Evolutionary conservation across 2,797 vertebrate genomes (phyloP), one percentile per base, ranked within the genome.

Genomic region (Cuniculus paca): DNA sequence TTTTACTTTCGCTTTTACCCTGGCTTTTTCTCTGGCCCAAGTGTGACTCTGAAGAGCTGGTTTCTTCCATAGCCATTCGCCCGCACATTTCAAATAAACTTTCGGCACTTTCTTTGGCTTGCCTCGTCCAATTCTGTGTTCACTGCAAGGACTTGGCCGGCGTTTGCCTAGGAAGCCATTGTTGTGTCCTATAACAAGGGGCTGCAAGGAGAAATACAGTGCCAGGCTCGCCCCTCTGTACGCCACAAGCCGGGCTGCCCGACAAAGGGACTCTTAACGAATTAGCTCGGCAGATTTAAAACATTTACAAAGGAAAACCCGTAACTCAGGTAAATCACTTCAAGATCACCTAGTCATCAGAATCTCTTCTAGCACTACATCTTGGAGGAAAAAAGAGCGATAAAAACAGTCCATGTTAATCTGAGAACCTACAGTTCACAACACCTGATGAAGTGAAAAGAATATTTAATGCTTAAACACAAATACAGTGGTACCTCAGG

Each of bases 391-490:
- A 39, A 7, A 26, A 26, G 24, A 75, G 42, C 28, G 26, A 48
- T 45, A 11, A 65, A 58, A 91, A n/a, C 54, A 84, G 28, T 50
- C 84, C 54, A 94, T 63, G 77, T 52, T 39, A 75, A 54, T 45
- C 42, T 74, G 5, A 68, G 34, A 72, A 28, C 26, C 19, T 50
- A 48, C 42, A 17, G n/a, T 28, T 63, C 42, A 86, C 16, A 84
- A 85, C 54, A 56, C 75, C 72, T 39, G 11, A 75, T 17, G 74
- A 22, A 80, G 45, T 19, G 12, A 61, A 84, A 61, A 77, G 68
- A 74, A 12, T 22, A 65, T 56, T 92, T 70, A 58, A n/a, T 63
- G 79, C 91, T 90, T 88, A 86, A 75, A 68, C 52, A 42, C 68
- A 22, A 22, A 8, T 70, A 70, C 16, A 24, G 5, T 72, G 68